Evolutionary conservation across 2,113 vertebrate species (phyloP), one percentile per base, ranked within the genome.

Genomic region (Chloebia gouldiae): DNA sequence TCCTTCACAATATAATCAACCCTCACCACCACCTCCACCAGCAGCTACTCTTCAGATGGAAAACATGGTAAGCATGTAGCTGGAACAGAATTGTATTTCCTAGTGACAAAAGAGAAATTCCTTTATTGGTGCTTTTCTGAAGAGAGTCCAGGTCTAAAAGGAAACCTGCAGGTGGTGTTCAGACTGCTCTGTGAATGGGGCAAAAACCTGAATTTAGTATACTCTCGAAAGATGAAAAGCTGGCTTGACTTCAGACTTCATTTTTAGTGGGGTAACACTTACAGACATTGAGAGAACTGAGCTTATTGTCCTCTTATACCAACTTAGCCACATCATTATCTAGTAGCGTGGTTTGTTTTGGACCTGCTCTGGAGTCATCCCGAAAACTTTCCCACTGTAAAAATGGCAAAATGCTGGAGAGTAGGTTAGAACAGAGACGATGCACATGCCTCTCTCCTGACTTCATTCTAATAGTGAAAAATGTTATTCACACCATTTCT

Each of bases 1-100:
- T 89, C n/a, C 98, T 21, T 90, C 97, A 40, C 98, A 97, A 23
- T 96, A 97, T 82, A 98, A 98, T 47, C 96, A 77, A 1, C 90
- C 97, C 1, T 96, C 94, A 2, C 30, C 86, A 30, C 49, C 95
- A 11, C 59, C 65, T 28, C 89, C 95, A 28, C 53, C 91, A 64
- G 53, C 93, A 21, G 3, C 94, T 23, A 42, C 95, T 40, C 61
- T 92, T n/a, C 95, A 97, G 33, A 24, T 69, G 25, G 98, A 98
- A 73, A 94, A 97, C 63, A 79, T 93, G 65, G 90, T 97, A 90
- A 88, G 97, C 45, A 28, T 42, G 27, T 91, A 53, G 56, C 49
- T 50, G 42, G 49, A 82, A 68, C 27, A 81, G 49, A 91, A 84
- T 13, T 76, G 10, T 47, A 12, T 59, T 87, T 54, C 15, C 35